A percentile compares a stretch with the other conserved stretches of the same genome.
These are phyloP conservation scores for Neodiprion fabricii DNA, from an alignment of 1,140 invertebrate species.

Conservation along the genomic window DNA sequence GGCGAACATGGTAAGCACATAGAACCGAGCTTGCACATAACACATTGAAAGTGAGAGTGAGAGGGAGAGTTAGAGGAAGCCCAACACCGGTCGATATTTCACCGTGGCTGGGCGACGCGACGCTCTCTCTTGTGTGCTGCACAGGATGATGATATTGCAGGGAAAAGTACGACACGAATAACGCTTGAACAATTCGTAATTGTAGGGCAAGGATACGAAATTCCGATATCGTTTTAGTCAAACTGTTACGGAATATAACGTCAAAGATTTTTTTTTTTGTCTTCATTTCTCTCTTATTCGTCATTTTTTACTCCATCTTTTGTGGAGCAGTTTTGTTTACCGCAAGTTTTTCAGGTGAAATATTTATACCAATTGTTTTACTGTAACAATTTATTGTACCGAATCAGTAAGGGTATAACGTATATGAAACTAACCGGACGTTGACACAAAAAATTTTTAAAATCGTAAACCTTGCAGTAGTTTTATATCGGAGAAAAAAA, in stretches of 20 bases:
- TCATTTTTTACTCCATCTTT: background rate
- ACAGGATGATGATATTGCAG: background rate
- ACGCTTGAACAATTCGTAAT: too few relatives aligned
- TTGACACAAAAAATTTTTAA: too few relatives aligned
- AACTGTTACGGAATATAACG: background rate
- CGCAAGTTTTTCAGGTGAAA: too few relatives aligned
- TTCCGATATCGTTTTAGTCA: background rate
- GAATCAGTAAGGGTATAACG: too few relatives aligned
- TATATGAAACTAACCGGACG: too few relatives aligned
- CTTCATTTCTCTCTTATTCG: background rate
- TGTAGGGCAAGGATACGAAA: background rate
- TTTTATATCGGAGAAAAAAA: too few relatives aligned
- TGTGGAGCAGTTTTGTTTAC: background rate
- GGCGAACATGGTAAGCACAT: background rate
- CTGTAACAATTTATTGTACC: too few relatives aligned
- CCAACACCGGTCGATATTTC: constrained; percentile 54
- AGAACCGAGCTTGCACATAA: constrained; percentile 20
- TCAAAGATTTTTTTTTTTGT: background rate
- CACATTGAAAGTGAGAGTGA: constrained; percentile 19
- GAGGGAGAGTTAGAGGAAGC: constrained; percentile 25
- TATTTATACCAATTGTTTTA: too few relatives aligned
- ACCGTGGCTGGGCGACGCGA: constrained; percentile 34
- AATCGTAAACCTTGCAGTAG: too few relatives aligned
- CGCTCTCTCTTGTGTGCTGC: constrained; percentile 8
- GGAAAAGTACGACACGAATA: background rate